A percentile compares a stretch with the other conserved stretches of the same genome.
Evolutionary conservation across 2,797 vertebrate genomes (phyloP).

Genomic region (Halcyon smyrnensis): DNA sequence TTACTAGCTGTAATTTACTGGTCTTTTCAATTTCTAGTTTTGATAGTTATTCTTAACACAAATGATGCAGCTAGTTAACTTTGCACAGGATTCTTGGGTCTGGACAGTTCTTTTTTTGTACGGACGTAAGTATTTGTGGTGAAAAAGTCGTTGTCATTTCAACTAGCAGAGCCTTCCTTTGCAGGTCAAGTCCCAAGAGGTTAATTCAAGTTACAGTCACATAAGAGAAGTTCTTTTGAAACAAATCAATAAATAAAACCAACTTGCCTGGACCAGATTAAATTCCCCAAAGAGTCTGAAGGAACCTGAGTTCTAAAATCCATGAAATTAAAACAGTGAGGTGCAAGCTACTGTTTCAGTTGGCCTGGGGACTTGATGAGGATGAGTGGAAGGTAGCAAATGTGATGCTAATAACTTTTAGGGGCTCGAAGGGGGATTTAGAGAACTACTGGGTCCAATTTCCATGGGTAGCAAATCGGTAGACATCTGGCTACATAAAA

Average conservation of each 20-base stretch:
- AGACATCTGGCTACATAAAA: background rate
- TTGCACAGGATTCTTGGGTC: background rate
- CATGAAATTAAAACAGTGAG: background rate
- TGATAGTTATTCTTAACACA: background rate
- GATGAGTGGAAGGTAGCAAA: background rate
- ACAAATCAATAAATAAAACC: background rate
- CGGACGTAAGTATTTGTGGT: background rate
- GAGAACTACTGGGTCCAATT: background rate
- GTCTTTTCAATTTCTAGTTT: background rate
- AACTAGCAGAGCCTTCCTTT: background rate
- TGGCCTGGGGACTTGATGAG: background rate
- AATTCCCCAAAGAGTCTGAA: background rate
- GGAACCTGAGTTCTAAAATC: background rate
- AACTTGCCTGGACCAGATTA: background rate
- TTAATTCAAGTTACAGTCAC: background rate
- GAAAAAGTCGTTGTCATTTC: background rate
- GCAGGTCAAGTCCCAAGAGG: background rate
- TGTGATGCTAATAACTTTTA: background rate
- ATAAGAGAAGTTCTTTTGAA: background rate
- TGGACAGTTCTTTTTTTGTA: background rate
- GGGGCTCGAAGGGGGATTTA: background rate
- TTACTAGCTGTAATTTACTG: background rate
- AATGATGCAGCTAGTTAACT: background rate
- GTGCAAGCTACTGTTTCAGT: background rate
- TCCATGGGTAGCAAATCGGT: background rate